Conservation (phyloP, 53 echinoderm and acorn worm genomes). For the Echinometra lucunter region DNA sequence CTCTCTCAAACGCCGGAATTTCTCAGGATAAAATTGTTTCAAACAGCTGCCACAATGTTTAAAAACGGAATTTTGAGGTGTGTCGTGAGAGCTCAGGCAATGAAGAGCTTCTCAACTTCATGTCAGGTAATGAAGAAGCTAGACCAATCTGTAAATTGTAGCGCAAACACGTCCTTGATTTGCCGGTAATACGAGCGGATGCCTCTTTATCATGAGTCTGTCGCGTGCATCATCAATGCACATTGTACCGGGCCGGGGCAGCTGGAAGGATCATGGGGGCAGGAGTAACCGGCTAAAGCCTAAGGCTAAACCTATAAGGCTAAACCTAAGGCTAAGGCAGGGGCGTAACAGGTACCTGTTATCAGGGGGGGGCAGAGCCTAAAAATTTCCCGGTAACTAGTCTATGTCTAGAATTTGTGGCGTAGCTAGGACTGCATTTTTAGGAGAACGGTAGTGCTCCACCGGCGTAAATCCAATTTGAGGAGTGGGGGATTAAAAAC, state of each 20-base stretch:
- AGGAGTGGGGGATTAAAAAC: too few relatives aligned
- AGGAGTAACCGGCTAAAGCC: too few relatives aligned
- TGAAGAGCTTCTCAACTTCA: conserved; percentile 56
- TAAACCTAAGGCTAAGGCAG: too few relatives aligned
- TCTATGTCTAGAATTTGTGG: too few relatives aligned
- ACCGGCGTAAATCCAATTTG: too few relatives aligned
- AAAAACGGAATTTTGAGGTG: conserved; percentile 44
- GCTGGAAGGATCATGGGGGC: neutral
- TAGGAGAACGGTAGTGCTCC: too few relatives aligned
- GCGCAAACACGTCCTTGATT: neutral
- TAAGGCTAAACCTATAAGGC: too few relatives aligned
- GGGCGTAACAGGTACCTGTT: too few relatives aligned
- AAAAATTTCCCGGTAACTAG: too few relatives aligned
- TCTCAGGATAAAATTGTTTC: neutral
- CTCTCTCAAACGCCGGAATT: neutral
- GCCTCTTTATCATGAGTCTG: neutral
- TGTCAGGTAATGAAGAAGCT: conserved; percentile 53
- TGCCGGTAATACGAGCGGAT: neutral
- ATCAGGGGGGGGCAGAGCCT: too few relatives aligned
- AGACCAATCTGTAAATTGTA: neutral
- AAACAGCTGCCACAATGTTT: conserved; percentile 1
- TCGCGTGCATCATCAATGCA: neutral
- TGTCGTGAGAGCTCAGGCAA: neutral
- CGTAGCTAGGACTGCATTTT: too few relatives aligned
- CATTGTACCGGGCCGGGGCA: neutral